These are phyloP conservation scores for Phalacrocorax pelagicus DNA, from an alignment of 2,113 vertebrate species.

Conservation along the genomic window DNA sequence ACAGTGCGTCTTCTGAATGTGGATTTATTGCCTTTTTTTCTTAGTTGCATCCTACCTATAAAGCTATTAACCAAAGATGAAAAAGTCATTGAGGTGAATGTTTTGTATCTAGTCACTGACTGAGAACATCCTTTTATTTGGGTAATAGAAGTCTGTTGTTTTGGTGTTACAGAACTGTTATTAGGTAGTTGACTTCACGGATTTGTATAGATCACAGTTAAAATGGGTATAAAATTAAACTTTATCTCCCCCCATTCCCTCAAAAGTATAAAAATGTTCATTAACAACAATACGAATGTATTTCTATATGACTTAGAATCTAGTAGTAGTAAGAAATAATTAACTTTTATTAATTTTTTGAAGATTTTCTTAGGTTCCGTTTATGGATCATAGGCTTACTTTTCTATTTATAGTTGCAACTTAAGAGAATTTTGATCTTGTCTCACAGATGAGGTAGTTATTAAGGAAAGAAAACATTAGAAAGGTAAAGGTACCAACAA, in stretches of 20 bases:
- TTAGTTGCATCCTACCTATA: neutral
- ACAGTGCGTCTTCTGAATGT: neutral
- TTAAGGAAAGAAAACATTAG: neutral
- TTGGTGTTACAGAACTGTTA: neutral
- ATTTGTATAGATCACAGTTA: neutral
- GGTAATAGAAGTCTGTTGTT: neutral
- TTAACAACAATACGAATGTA: neutral
- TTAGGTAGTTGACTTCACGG: neutral
- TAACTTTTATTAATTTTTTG: neutral
- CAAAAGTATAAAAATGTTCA: neutral
- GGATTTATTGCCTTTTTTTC: neutral
- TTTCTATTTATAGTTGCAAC: neutral
- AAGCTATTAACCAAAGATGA: neutral
- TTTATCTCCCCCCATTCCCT: neutral
- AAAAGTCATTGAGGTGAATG: neutral
- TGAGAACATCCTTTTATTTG: neutral
- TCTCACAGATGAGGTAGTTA: neutral
- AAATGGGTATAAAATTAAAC: neutral
- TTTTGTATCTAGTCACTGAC: neutral
- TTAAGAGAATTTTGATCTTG: neutral
- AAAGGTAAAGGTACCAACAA: neutral
- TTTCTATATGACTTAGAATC: neutral
- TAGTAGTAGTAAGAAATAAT: neutral
- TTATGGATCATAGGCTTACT: neutral
- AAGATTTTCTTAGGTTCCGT: neutral